Percentiles rank a stretch among this genome's conserved stretches.
Evolutionary conservation across 2,888 invertebrate genomes (phyloP).

Genomic region (Papilio demoleus): DNA sequence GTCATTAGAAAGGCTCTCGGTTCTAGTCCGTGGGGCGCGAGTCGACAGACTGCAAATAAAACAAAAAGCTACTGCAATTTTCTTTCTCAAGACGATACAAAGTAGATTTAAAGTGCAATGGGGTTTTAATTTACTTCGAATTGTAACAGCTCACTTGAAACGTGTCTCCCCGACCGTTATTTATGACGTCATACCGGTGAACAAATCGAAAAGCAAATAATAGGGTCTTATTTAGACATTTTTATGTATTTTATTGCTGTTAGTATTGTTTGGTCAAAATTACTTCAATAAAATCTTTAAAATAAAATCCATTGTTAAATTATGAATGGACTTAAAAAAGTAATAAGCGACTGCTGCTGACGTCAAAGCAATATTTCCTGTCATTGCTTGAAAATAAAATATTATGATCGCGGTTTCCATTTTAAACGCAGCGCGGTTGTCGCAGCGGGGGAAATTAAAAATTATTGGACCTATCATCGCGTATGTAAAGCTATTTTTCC

Average conservation of each 20-base stretch:
- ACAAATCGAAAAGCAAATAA: no score
- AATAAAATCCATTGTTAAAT: conserved; percentile 3
- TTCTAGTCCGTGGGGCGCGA: not conserved
- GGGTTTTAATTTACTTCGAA: conserved; percentile 18
- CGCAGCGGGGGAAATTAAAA: conserved; percentile 29
- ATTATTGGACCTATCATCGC: conserved; percentile 10
- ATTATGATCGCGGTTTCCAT: conserved; percentile 15
- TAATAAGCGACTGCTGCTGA: conserved; percentile 22
- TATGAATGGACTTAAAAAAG: not conserved
- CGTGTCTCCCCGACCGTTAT: no score
- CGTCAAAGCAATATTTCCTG: conserved; percentile 22
- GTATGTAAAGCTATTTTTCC: not conserved
- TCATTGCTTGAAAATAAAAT: conserved; percentile 15
- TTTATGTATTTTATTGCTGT: no score
- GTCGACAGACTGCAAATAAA: conserved; percentile 25
- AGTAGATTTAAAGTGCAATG: conserved; percentile 16
- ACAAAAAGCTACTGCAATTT: conserved; percentile 24
- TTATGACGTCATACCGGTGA: no score
- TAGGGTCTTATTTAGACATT: no score
- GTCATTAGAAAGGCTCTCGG: conserved; percentile 23
- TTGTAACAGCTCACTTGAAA: not conserved
- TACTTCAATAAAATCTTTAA: not conserved
- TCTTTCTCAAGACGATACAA: conserved; percentile 19
- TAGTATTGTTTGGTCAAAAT: no score
- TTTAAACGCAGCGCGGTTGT: not conserved